Conservation (phyloP, 2,797 vertebrate genomes). For the Cyclura pinguis region DNA sequence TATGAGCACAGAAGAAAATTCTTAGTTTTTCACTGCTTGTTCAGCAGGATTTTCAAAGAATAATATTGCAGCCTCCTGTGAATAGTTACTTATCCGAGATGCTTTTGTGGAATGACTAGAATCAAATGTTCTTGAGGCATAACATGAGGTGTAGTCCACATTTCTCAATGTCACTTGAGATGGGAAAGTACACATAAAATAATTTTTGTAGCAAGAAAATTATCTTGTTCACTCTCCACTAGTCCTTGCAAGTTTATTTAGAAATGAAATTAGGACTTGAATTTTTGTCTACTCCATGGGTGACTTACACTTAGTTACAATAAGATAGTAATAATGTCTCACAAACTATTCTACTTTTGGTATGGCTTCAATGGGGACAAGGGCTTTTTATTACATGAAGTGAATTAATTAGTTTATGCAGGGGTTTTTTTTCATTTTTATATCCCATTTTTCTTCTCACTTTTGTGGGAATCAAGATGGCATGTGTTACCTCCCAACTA, state of each 20-base stretch:
- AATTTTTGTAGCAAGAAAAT: constrained; percentile 52
- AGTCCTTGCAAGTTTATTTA: constrained; percentile 38
- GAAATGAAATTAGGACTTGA: constrained; percentile 3
- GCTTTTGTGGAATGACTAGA: constrained; percentile 38
- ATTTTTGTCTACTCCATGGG: constrained; percentile 1
- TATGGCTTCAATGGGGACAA: background rate
- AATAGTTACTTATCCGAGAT: constrained; percentile 59
- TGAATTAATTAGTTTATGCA: background rate
- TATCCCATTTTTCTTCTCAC: too few species aligned
- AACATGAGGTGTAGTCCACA: constrained; percentile 47
- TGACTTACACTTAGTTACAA: constrained; percentile 30
- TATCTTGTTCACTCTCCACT: constrained; percentile 35
- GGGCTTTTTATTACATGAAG: background rate
- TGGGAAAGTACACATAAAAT: constrained; percentile 45
- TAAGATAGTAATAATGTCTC: background rate
- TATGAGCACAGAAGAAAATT: constrained; percentile 32
- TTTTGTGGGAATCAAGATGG: too few species aligned
- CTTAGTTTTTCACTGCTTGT: constrained; percentile 47
- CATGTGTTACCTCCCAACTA: background rate
- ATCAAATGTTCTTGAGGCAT: constrained; percentile 49
- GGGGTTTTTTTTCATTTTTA: too few species aligned
- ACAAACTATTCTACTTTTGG: background rate
- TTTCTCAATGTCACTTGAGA: constrained; percentile 51
- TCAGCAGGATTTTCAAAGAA: constrained; percentile 51
- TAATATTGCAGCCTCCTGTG: constrained; percentile 51